Conservation (phyloP, 2,888 invertebrate genomes). For the Busseola fusca region DNA sequence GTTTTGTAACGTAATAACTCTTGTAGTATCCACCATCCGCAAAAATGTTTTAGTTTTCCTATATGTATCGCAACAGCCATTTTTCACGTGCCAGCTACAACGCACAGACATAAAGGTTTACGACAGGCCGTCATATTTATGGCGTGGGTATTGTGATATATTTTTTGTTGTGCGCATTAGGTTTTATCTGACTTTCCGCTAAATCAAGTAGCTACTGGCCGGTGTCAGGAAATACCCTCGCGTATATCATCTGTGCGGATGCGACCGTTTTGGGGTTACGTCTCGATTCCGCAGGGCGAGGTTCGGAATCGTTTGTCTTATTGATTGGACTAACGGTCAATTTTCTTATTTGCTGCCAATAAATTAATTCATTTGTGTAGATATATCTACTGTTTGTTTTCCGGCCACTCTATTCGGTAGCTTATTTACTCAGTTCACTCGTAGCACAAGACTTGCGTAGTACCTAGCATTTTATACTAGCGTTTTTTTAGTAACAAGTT, state of each 20-base stretch:
- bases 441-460: too few species aligned
- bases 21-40: slow-evolving; percentile 65
- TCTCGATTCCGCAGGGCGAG: slow-evolving; percentile 78
- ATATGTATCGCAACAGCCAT: slow-evolving; percentile 81
- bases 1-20: slow-evolving; percentile 67
- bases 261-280: slow-evolving; percentile 86
- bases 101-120: slow-evolving; percentile 89
- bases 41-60: slow-evolving; percentile 72
- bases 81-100: slow-evolving; percentile 87
- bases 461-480: not conserved
- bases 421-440: too few species aligned
- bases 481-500: slow-evolving; percentile 3
- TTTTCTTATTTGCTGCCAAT: slow-evolving; percentile 69
- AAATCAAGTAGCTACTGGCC: slow-evolving; percentile 89
- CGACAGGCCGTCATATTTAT: slow-evolving; percentile 89
- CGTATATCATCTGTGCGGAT: slow-evolving; percentile 86
- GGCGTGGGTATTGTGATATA: slow-evolving; percentile 87
- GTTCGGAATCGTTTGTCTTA: slow-evolving; percentile 79
- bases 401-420: not conserved
- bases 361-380: slow-evolving; percentile 34
- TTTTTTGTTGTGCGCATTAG: slow-evolving; percentile 89
- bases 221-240: slow-evolving; percentile 88
- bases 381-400: not conserved
- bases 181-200: slow-evolving; percentile 89
- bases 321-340: slow-evolving; percentile 75